Evolutionary conservation across 2,113 vertebrate genomes (phyloP), one percentile per base, ranked within the genome.

Genomic region (Hydrolagus affinis): DNA sequence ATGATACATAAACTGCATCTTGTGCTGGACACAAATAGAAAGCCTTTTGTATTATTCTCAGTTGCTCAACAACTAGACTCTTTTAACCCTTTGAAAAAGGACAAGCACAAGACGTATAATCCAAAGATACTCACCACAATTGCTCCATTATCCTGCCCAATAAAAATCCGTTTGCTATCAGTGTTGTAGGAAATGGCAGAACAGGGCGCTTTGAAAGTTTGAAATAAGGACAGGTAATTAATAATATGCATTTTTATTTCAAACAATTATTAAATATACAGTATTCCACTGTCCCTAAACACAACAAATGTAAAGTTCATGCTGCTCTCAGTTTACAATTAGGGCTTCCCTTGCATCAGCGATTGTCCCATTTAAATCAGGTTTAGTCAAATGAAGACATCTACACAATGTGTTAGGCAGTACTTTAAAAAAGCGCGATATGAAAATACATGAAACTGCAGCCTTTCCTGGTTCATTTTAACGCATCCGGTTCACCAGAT

Each of bases 111-210:
- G 62, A 32, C 62, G 30, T 32, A 21, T 3, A 1, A 32, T 32
- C 25, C 78, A 83, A 28, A 21, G 66, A 32, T 86, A 90, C 95
- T 93, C 91, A 99, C 98, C 95, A 98, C 96, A 88, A 99, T 88
- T 1, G 96, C 95, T 83, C 97, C 98, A 0, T 97, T 99, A 91
- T 99, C 98, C 91, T 98, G 97, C 80, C 97, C 98, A 85, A 99
- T 95, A 91, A 99, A 99, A 90, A 98, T 93, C 87, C 96, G 93
- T 59, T 96, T 95, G 92, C 96, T 97, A 66, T 99, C 97, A 2
- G 98, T 96, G 89, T 99, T 97, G 88, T 99, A 99, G 2, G 95
- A 92, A 95, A 99, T 93, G 71, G 96, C 91, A 14, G 96, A 96
- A 90, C 97, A 98, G 0, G 97, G 96, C 3, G 97, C 98, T 99